Evolutionary conservation across 2,888 invertebrate genomes (phyloP).

Genomic region (Ceraclea dissimilis): DNA sequence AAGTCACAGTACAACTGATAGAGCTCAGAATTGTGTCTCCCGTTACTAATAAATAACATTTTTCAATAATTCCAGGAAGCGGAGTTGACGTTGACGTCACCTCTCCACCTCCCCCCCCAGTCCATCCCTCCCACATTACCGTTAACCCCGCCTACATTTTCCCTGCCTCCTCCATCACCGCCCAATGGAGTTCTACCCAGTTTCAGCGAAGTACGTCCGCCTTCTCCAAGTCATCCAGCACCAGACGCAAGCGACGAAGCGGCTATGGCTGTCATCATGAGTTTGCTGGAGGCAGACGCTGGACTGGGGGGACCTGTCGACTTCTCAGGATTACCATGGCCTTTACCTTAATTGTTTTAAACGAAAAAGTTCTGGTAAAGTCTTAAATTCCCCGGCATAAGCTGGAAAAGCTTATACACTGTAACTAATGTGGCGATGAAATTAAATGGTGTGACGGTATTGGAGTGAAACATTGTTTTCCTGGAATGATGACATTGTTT

Average conservation of each 20-base stretch:
- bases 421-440: too few relatives aligned
- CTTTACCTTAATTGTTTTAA: slow-evolving; percentile 59
- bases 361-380: too few relatives aligned
- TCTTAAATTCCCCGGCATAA: too few relatives aligned
- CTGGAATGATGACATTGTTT: too few relatives aligned
- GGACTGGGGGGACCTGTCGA: slow-evolving; percentile 83
- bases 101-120: not conserved
- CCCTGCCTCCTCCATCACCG: not conserved
- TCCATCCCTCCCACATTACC: not conserved
- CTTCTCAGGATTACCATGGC: slow-evolving; percentile 81
- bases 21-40: too few relatives aligned
- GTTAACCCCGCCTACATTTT: not conserved
- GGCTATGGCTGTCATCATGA: slow-evolving; percentile 90
- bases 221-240: not conserved
- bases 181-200: slow-evolving; percentile 22
- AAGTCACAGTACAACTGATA: too few relatives aligned
- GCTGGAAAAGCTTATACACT: too few relatives aligned
- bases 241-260: slow-evolving; percentile 77
- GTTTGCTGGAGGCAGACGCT: slow-evolving; percentile 80
- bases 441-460: too few relatives aligned
- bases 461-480: too few relatives aligned
- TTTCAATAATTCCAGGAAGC: not conserved
- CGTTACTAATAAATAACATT: too few relatives aligned
- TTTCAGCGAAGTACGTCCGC: slow-evolving; percentile 18
- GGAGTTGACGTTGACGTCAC: not conserved